Evolutionary conservation across 2,888 invertebrate genomes (phyloP), one percentile per base, ranked within the genome.

Genomic region (Dryadula phaetusa): DNA sequence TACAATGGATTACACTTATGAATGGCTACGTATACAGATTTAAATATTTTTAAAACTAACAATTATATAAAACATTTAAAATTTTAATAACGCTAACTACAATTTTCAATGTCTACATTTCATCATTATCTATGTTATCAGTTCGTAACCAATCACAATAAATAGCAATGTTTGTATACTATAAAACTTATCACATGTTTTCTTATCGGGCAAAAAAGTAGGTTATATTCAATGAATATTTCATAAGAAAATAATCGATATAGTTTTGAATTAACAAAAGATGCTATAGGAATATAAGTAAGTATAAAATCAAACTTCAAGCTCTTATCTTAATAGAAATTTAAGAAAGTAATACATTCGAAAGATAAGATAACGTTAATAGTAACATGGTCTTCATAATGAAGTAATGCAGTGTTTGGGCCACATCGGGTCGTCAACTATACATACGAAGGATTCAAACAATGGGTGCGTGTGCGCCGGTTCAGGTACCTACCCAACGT

Each of bases 141-240:
- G 4, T 47, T 28, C 20, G 34, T 14, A 32, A 18, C n/a, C 18
- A 40, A 56, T 47, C 46, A 47, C 37, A 62, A 47, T 61, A 47
- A 46, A 46, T 34, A 22, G 12, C 47, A 47, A 62, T 52, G 14
- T 60, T 44, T 60, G 16, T 44, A 37, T 47, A 25, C 8, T 42
- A 44, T 28, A n/a, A 12, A 20, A 37, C 10, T 58, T 53, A 58
- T 63, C 64, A 44, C 54, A 56, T 69, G 42, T 53, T 61, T 70
- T 62, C 58, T 72, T 75, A 75, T 76, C 76, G 72, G 72, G 14
- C 75, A 74, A 64, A 70, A 65, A 75, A 70, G 61, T 76, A 64
- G 74, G 75, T 67, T 71, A 74, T 62, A 69, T 69, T 69, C 63
- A 16, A 18, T 49, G 60, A 52, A 64, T 64, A 63, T 52, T 62